These are phyloP conservation scores for Vimba vimba DNA, from an alignment of 2,113 vertebrate species.

Conservation along the genomic window DNA sequence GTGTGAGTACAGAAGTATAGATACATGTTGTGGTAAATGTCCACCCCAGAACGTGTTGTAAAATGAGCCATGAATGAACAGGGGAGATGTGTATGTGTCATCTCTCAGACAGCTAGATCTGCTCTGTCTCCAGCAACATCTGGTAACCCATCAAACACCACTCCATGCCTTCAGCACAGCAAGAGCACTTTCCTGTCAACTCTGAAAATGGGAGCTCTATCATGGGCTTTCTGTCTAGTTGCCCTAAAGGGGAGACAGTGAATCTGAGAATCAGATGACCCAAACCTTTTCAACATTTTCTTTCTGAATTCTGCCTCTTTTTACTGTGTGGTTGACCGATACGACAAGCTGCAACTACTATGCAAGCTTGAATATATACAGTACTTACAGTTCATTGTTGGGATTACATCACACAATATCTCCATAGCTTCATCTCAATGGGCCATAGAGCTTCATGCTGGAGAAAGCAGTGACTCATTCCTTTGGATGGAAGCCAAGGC, in stretches of 20 bases:
- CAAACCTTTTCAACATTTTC: background rate
- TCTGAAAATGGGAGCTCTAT: conserved; percentile 54
- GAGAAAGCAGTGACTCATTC: conserved; percentile 53
- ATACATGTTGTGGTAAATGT: conserved; percentile 61
- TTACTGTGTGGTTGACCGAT: background rate
- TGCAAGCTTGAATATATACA: background rate
- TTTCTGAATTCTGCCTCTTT: background rate
- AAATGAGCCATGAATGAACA: conserved; percentile 76
- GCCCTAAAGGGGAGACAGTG: conserved; percentile 9
- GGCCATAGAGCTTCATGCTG: conserved; percentile 41
- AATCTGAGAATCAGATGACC: background rate
- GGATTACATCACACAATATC: conserved; percentile 36
- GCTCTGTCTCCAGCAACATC: conserved; percentile 65
- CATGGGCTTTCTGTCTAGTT: conserved; percentile 61
- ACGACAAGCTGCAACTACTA: background rate
- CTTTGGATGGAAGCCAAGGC: conserved; percentile 51
- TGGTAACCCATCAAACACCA: conserved; percentile 55
- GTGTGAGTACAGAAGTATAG: conserved; percentile 1
- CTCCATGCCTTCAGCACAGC: conserved; percentile 37
- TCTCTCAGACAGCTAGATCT: conserved; percentile 56
- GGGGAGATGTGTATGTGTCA: conserved; percentile 57
- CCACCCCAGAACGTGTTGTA: conserved; percentile 64
- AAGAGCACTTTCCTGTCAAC: conserved; percentile 25
- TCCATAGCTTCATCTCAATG: conserved; percentile 44
- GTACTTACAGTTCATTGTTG: background rate